Percentiles rank a stretch among this genome's conserved stretches.
Evolutionary conservation across 1,140 invertebrate genomes (phyloP).

Genomic region (Drosophila pseudoobscura): DNA sequence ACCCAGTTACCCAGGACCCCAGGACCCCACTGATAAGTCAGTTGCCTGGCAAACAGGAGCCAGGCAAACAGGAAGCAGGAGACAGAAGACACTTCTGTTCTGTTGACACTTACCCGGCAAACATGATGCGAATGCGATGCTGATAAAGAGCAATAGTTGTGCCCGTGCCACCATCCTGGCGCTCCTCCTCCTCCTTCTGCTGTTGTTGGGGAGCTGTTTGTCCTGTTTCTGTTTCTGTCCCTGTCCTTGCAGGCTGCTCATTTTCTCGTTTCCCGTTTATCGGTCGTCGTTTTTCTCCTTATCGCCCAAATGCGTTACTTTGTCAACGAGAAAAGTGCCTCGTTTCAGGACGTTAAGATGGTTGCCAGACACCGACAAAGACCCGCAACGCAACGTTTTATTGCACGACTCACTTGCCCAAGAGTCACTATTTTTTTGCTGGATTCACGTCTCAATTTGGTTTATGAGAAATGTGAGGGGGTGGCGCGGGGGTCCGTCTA

Average conservation of each 20-base stretch:
- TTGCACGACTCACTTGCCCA: constrained; percentile 48
- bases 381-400: constrained; percentile 22
- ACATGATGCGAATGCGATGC: constrained; percentile 73
- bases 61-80: constrained; percentile 18
- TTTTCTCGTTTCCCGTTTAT: constrained; percentile 70
- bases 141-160: constrained; percentile 78
- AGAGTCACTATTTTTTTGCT: constrained; percentile 38
- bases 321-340: constrained; percentile 64
- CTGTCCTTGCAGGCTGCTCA: constrained; percentile 50
- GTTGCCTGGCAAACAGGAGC: constrained; percentile 21
- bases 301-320: constrained; percentile 73
- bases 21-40: constrained; percentile 52
- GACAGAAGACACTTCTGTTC: constrained; percentile 39
- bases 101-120: constrained; percentile 75
- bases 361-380: constrained; percentile 24
- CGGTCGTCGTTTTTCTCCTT: constrained; percentile 39
- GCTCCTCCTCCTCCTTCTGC: constrained; percentile 15
- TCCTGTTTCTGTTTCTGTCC: constrained; percentile 10
- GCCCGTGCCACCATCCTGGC: constrained; percentile 14
- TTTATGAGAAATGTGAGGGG: constrained; percentile 5
- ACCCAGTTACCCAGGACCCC: not conserved
- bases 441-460: constrained; percentile 44
- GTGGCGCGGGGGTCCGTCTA: too few species aligned
- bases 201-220: not conserved
- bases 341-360: constrained; percentile 46